A percentile compares a stretch with the other conserved stretches of the same genome.
Evolutionary conservation across 1,140 invertebrate species (phyloP).

Genomic region (Neotoxoptera formosana): DNA sequence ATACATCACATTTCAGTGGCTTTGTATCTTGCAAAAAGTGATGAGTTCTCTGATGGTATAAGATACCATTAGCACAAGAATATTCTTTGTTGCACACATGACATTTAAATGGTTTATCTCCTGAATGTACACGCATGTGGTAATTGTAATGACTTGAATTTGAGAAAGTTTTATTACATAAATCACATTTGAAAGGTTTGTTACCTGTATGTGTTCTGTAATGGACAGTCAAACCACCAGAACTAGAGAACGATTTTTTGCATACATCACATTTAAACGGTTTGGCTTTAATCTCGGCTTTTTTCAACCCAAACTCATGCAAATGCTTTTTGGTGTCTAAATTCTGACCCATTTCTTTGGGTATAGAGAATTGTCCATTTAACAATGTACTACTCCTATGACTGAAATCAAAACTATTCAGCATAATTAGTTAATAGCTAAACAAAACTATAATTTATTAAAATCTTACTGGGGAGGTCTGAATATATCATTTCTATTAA

Average conservation of each 20-base stretch:
- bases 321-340: slow-evolving; percentile 24
- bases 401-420: slow-evolving; percentile 46
- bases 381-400: slow-evolving; percentile 11
- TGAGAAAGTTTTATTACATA: slow-evolving; percentile 59
- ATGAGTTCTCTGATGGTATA: slow-evolving; percentile 53
- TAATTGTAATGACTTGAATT: slow-evolving; percentile 55
- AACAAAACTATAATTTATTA: background rate
- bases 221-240: slow-evolving; percentile 64
- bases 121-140: slow-evolving; percentile 58
- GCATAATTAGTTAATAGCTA: background rate
- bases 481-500: slow-evolving; percentile 49
- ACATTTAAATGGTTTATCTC: slow-evolving; percentile 58
- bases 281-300: slow-evolving; percentile 47
- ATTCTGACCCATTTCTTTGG: background rate
- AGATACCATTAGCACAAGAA: slow-evolving; percentile 56
- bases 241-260: slow-evolving; percentile 52
- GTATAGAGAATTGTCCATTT: slow-evolving; percentile 34
- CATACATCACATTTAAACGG: slow-evolving; percentile 56
- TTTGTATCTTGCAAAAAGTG: slow-evolving; percentile 66
- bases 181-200: slow-evolving; percentile 70
- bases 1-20: slow-evolving; percentile 68
- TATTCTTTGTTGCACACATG: slow-evolving; percentile 57
- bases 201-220: slow-evolving; percentile 76
- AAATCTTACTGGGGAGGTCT: slow-evolving; percentile 43
- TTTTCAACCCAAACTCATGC: slow-evolving; percentile 18